Conservation (phyloP, 2,113 vertebrate species). For the Lepidothrix coronata region DNA sequence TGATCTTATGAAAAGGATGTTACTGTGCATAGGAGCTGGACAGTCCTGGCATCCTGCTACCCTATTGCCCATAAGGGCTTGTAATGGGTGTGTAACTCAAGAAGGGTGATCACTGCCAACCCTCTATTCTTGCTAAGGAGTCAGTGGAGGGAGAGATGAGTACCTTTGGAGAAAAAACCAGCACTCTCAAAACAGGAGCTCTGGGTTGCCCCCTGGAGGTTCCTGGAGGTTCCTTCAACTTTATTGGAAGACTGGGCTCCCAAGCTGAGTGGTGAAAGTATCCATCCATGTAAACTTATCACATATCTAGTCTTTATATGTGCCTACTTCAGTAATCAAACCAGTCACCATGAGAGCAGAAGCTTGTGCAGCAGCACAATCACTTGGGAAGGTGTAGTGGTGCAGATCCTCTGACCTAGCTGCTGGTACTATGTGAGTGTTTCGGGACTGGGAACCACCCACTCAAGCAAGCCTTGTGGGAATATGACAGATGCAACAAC, state of each 20-base stretch:
- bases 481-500: not conserved
- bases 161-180: not conserved
- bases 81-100: not conserved
- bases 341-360: not conserved
- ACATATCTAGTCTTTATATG: not conserved
- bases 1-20: not conserved
- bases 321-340: not conserved
- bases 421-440: rapidly evolving
- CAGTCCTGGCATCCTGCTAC: not conserved
- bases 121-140: not conserved
- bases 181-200: not conserved
- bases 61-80: not conserved
- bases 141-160: not conserved
- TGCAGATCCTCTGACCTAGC: not conserved
- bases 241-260: not conserved
- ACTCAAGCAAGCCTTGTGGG: rapidly evolving
- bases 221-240: not conserved
- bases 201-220: slow-evolving; percentile 28
- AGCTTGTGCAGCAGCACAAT: not conserved
- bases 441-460: not conserved
- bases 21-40: not conserved
- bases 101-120: not conserved
- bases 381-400: not conserved
- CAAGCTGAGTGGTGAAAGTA: not conserved
- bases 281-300: too few species aligned